Base-by-base conservation (phyloP, 1,140 invertebrate genomes). In the Yoshiicerus persimilis region DNA sequence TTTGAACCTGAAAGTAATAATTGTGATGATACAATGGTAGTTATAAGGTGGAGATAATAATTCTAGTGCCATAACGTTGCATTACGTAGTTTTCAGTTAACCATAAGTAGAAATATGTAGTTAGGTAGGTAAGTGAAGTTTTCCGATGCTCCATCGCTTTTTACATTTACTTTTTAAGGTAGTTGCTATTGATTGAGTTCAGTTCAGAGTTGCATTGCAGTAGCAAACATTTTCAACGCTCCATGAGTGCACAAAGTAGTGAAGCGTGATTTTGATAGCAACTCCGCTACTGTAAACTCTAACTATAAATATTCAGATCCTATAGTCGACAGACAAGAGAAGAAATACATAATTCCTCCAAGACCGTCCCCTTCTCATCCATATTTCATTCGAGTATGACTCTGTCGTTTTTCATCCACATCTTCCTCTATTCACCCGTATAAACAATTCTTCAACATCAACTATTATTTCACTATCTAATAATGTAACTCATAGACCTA, bases 1-100 rank as follows among this genome's bases (percentile, higher is more conserved):
- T 80, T 23, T 80, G 75, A 80, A 80, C 75, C 75, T 80, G 75
- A 80, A 80, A 80, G 75, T 80, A 80, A 80, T 80, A 80, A 80
- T 36, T 23, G 32, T 80, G 23, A 80, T 80, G 38, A 80, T 36
- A 38, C 75, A 38, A 80, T 23, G 75, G 75, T 38, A 80, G 75
- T 80, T 80, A 80, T 80, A 80, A 56, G 75, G 30, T 34, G 20
- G 20, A 80, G 75, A 80, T 80, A 38, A 80, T 80, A 80, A 80
- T 70, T 70, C 66, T 80, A 80, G 34, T 3, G 75, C 75, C 75
- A 80, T 80, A 80, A 80, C 75, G 32, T 20, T 80, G 75, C 75
- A 80, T 80, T 36, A 80, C 9, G n/a, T 13, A 34, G 6, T 38
- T 80, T 34, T 36, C 30, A 38, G 66, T 32, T 70, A 70, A 70